phyloP scores from a whole-genome alignment of 2,888 invertebrate genomes.

The Luperina testacea region DNA sequence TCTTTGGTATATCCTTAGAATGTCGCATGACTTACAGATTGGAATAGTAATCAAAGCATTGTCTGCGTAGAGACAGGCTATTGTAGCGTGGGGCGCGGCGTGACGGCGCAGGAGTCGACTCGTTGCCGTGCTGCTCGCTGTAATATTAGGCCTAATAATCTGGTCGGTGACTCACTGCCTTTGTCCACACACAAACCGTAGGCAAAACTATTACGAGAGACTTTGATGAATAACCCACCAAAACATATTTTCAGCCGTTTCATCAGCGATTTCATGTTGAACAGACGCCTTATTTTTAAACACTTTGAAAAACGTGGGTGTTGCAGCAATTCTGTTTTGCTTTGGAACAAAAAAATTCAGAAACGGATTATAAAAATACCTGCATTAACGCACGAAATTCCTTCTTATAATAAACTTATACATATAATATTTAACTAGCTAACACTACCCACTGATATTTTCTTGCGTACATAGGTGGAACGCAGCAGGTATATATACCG shows the following conservation, averaged over 20 bases:
- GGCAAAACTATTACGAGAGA: slow-evolving; percentile 67
- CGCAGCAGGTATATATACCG: slow-evolving; percentile 14
- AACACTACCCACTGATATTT: slow-evolving; percentile 35
- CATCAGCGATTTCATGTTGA: slow-evolving; percentile 62
- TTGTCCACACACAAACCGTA: slow-evolving; percentile 77
- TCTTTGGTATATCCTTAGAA: slow-evolving; percentile 67
- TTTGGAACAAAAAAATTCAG: slow-evolving; percentile 65
- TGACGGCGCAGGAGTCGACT: slow-evolving; percentile 54
- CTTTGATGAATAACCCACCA: slow-evolving; percentile 68
- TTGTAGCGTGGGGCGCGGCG: slow-evolving; percentile 22
- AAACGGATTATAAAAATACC: slow-evolving; percentile 64
- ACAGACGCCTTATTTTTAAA: slow-evolving; percentile 71
- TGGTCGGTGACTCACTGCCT: slow-evolving; percentile 83
- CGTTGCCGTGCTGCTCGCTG: slow-evolving; percentile 62
- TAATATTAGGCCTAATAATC: slow-evolving; percentile 82
- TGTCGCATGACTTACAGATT: slow-evolving; percentile 67
- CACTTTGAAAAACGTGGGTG: slow-evolving; percentile 70
- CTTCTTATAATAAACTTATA: slow-evolving; percentile 49
- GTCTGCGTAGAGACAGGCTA: slow-evolving; percentile 33
- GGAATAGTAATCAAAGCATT: slow-evolving; percentile 75
- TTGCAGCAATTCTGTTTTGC: slow-evolving; percentile 68
- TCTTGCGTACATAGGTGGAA: slow-evolving; percentile 16
- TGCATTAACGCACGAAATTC: slow-evolving; percentile 64
- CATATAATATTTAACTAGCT: neutral
- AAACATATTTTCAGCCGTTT: slow-evolving; percentile 70